Evolutionary conservation across 2,113 vertebrate genomes (phyloP), one percentile per base, ranked within the genome.

Genomic region (Uria lomvia): DNA sequence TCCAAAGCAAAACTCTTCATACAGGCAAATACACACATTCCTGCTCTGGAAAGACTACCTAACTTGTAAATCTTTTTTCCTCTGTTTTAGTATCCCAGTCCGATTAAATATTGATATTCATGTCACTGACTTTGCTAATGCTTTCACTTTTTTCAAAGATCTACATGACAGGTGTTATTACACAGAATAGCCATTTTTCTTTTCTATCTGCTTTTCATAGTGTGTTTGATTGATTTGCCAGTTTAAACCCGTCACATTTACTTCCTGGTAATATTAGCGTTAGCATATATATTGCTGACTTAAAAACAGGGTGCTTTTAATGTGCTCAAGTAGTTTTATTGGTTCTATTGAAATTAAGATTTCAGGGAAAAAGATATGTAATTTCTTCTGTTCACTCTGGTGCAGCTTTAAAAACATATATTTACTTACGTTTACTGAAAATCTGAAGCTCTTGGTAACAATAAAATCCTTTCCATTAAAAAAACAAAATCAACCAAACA

Each of bases 81-180:
- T 15, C 32, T 72, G 19, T 76, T 94, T 87, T 81, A 74, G 5
- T 77, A 74, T 86, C n/a, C 15, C 8, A 43, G 17, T 40, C 52
- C 6, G 26, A 67, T 87, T 95, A 86, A 91, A 85, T 89, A 96
- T 92, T 95, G 79, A 87, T 84, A 65, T 47, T 67, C 45, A 38
- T 52, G 40, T 91, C 76, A 68, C 34, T 71, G 86, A n/a, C 58
- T 92, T 88, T 55, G 24, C 20, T 87, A 92, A 87, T 91, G 43
- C 29, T 89, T 92, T 17, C 26, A 40, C 24, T 84, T 87, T 92
- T 89, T 92, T 67, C 72, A 71, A 2, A 60, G 43, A 40, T 77
- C 55, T 67, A 42, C n/a, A 72, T 94, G 95, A 87, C 91, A 96
- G 93, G 55, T 84, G 65, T 59, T 95, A 94, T 89, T 96, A 68